Evolutionary conservation across 2,888 invertebrate species (phyloP), one percentile per base, ranked within the genome.

Genomic region (Chloroclysta siterata): DNA sequence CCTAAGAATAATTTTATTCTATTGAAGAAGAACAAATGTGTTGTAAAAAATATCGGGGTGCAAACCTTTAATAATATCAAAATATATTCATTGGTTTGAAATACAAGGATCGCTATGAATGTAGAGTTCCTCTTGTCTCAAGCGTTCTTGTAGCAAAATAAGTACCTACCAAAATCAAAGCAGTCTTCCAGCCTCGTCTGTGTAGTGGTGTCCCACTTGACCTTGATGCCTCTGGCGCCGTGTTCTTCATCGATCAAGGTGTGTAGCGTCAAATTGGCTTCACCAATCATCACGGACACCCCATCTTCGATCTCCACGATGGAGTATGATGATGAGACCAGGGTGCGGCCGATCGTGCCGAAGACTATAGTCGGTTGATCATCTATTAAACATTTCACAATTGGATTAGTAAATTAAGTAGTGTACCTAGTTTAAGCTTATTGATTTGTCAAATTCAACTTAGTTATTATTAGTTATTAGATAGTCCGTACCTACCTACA

Each of bases 161-260:
- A 3, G 22, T 22, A 22, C 47, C 28, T 36, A 60, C 90, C 89
- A 69, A 94, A 89, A 73, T 89, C 83, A 66, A 92, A 84, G 71
- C 94, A 94, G 72, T 94, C 94, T 61, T 93, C 90, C 15, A 93
- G 77, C 53, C 91, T 81, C 1, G 78, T 75, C 0, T 67, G 63
- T 0, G 80, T 72, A 0, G 76, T 70, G 0, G 86, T 82, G 4
- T 85, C 77, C 93, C 93, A 93, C 5, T 72, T 77, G 53, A 93
- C 72, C 69, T 85, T 86, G 63, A 93, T 81, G 2, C 88, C 90
- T 54, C 85, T 81, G 0, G 87, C 90, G 0, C 75, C 72, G 0
- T 63, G 60, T 0, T 66, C 68, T 0, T 78, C 78, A 17, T 92
- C 89, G 52, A 78, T 81, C 11, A 87, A 41, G 0, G 90, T 88